Evolutionary conservation across 53 echinoderm and acorn worm genomes (phyloP).

Genomic region (Stichopus horrens): DNA sequence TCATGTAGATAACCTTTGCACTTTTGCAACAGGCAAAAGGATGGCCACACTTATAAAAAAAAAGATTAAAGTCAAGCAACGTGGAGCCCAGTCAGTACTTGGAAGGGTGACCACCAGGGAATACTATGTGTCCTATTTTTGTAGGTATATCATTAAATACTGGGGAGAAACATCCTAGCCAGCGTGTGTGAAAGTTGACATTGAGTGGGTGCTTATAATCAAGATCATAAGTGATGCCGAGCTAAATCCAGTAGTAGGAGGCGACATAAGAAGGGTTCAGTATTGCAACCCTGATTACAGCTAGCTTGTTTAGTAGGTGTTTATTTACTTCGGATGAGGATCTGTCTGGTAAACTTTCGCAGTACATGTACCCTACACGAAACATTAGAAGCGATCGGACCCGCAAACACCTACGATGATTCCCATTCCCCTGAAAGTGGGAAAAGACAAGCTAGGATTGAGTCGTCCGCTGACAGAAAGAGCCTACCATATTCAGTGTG

Average conservation of each 20-base stretch:
- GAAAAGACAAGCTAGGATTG: not conserved
- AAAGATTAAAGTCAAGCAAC: too few relatives aligned
- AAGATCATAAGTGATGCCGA: not conserved
- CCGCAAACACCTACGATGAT: not conserved
- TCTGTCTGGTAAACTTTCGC: not conserved
- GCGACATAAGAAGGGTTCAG: not conserved
- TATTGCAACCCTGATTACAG: not conserved
- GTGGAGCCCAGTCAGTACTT: too few relatives aligned
- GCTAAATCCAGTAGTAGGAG: not conserved
- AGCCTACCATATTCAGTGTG: not conserved
- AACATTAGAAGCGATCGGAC: not conserved
- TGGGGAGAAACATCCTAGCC: too few relatives aligned
- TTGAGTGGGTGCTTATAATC: not conserved
- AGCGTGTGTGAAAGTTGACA: constrained; percentile 1
- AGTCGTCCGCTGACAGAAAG: not conserved
- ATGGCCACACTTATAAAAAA: too few relatives aligned
- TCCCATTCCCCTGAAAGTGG: not conserved
- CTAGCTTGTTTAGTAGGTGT: not conserved
- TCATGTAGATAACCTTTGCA: too few relatives aligned
- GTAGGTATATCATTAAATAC: too few relatives aligned
- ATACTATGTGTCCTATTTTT: too few relatives aligned
- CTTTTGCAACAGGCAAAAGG: too few relatives aligned
- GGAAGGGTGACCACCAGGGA: too few relatives aligned
- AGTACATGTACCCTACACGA: not conserved
- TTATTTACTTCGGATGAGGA: not conserved